Evolutionary conservation across 1,140 invertebrate genomes (phyloP).

Genomic region (Bombus pascuorum): DNA sequence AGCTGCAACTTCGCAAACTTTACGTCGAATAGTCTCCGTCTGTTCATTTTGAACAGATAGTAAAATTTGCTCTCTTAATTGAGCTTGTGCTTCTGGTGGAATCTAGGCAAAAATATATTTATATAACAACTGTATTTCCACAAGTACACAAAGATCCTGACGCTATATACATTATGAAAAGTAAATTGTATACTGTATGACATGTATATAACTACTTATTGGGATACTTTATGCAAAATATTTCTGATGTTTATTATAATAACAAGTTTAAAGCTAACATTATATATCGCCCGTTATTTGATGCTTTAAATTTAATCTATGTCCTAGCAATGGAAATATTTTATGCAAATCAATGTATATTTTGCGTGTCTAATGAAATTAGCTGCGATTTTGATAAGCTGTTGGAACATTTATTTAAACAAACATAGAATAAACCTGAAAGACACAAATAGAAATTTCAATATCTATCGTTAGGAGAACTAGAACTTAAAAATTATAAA

Average conservation of each 20-base stretch:
- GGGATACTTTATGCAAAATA: background rate
- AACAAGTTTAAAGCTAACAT: background rate
- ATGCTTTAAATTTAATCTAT: background rate
- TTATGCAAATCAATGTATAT: background rate
- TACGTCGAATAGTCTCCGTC: conserved; percentile 90
- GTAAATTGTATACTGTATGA: background rate
- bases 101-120: conserved; percentile 83
- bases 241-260: background rate
- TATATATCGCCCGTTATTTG: background rate
- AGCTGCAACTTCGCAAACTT: conserved; percentile 96
- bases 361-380: background rate
- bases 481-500: background rate
- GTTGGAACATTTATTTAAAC: background rate
- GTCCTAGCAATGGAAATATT: background rate
- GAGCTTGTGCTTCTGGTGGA: conserved; percentile 89
- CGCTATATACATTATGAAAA: background rate
- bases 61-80: conserved; percentile 94
- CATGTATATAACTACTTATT: background rate
- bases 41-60: conserved; percentile 92
- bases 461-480: background rate
- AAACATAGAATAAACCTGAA: background rate
- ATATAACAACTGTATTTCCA: background rate
- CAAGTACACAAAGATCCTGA: conserved; percentile 20
- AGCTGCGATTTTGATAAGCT: background rate
- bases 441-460: background rate